Evolutionary conservation across 2,797 vertebrate genomes (phyloP).

Genomic region (Crocidura indochinensis): DNA sequence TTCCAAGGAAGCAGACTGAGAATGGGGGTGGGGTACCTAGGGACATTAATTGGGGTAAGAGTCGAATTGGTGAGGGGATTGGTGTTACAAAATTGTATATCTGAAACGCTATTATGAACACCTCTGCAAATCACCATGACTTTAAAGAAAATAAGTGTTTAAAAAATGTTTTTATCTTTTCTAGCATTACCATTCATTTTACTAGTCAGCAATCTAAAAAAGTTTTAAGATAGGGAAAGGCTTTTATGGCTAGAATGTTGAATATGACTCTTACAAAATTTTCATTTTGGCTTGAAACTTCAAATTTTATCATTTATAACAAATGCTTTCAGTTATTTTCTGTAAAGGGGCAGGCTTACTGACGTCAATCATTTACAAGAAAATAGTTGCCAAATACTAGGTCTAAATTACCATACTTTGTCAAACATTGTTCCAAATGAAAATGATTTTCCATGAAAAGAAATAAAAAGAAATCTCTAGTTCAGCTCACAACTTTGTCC

Average conservation of each 20-base stretch:
- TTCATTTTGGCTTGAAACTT: conserved; percentile 63
- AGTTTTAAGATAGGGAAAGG: conserved; percentile 26
- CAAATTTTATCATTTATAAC: conserved; percentile 36
- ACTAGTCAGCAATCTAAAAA: conserved; percentile 40
- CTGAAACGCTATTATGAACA: no score
- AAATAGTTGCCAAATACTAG: conserved; percentile 57
- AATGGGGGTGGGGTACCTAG: no score
- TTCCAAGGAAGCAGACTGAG: no score
- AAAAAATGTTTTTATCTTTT: no score
- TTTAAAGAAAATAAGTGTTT: no score
- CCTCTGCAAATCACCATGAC: no score
- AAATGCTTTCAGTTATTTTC: conserved; percentile 52
- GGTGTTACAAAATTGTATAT: no score
- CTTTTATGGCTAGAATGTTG: background rate
- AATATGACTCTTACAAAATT: background rate
- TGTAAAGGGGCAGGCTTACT: conserved; percentile 40
- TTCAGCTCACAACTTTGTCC: conserved; percentile 65
- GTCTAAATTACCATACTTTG: conserved; percentile 52
- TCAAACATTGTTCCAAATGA: conserved; percentile 46
- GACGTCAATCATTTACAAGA: conserved; percentile 38
- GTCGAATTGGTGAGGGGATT: no score
- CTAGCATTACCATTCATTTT: conserved; percentile 46
- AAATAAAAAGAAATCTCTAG: conserved; percentile 19
- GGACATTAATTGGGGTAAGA: no score
- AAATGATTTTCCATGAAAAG: conserved; percentile 59